Evolutionary conservation across 2,797 vertebrate species (phyloP), one percentile per base, ranked within the genome.

Genomic region (Eospalax fontanierii): DNA sequence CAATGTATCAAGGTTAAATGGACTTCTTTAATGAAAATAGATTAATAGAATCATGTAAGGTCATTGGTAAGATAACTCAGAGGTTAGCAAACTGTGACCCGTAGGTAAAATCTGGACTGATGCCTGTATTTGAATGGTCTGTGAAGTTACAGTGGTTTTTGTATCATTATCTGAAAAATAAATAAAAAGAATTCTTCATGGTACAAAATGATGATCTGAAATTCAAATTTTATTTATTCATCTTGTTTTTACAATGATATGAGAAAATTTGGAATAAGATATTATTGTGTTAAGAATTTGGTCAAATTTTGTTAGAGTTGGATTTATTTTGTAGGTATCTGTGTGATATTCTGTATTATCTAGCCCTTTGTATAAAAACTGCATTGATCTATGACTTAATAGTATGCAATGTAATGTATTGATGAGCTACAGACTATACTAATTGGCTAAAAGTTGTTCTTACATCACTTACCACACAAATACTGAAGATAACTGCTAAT

Each of bases 151-250:
- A 76, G 28, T 80, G 1, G 0, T 57, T 87, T 91, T 93, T 73
- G 6, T 1, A 70, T 78, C 88, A 95, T 93, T 61, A 74, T 15
- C 30, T 65, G 30, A 63, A 87, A 50, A 82, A 14, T 63, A 80
- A 75, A 46, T 57, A 83, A 61, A 28, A 35, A 87, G 26, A 75
- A 63, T 88, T 91, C 2, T 92, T 94, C 19, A 22, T 84, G n/a
- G 28, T 18, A 66, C 18, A 74, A 89, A 86, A 93, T 22, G 82
- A 38, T 74, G 8, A 16, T 54, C 33, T 75, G 12, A 90, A 92
- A 91, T 95, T 92, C 30, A 88, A 83, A 87, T 85, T 92, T 92
- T 26, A 66, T 16, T 68, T 15, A 26, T 83, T 35, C 18, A 28
- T 84, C 80, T 87, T 84, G 80, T 80, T 63, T 73, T 6, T 78